These are phyloP conservation scores for Parotocinclus haroldoi DNA, from an alignment of 2,797 vertebrate species.

Conservation along the genomic window DNA sequence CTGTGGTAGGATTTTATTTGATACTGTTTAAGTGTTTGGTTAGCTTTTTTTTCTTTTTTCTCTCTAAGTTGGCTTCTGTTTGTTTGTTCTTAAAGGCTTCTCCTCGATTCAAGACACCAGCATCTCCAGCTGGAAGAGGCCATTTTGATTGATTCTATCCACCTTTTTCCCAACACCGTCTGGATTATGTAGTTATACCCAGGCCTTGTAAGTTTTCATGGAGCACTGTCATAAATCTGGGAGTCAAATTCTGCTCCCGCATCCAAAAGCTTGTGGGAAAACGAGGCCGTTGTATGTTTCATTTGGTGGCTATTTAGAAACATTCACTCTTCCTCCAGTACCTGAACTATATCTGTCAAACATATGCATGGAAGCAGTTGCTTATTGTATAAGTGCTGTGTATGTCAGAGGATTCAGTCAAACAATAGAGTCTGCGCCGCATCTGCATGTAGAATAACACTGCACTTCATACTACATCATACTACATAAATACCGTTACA, in stretches of 20 bases:
- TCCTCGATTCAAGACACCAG: slow-evolving; percentile 70
- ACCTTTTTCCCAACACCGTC: slow-evolving; percentile 36
- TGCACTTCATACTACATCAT: too few relatives aligned
- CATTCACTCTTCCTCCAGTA: too few relatives aligned
- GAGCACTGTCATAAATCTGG: background rate
- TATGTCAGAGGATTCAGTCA: too few relatives aligned
- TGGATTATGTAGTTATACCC: slow-evolving; percentile 63
- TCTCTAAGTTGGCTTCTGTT: background rate
- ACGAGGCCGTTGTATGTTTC: background rate
- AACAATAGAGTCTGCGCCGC: too few relatives aligned
- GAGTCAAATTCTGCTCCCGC: background rate
- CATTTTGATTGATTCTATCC: slow-evolving; percentile 70
- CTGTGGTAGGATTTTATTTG: slow-evolving; percentile 68
- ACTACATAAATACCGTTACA: too few relatives aligned
- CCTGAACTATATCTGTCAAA: too few relatives aligned
- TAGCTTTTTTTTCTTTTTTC: background rate
- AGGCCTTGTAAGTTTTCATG: background rate
- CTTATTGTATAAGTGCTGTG: too few relatives aligned
- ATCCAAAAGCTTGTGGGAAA: background rate
- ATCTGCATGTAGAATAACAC: too few relatives aligned
- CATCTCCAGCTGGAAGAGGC: slow-evolving; percentile 70
- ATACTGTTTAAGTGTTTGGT: background rate
- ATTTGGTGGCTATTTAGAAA: too few relatives aligned
- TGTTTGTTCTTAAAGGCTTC: slow-evolving; percentile 26
- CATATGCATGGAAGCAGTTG: too few relatives aligned